Evolutionary conservation across 1,140 invertebrate genomes (phyloP).

Genomic region (Battus philenor): DNA sequence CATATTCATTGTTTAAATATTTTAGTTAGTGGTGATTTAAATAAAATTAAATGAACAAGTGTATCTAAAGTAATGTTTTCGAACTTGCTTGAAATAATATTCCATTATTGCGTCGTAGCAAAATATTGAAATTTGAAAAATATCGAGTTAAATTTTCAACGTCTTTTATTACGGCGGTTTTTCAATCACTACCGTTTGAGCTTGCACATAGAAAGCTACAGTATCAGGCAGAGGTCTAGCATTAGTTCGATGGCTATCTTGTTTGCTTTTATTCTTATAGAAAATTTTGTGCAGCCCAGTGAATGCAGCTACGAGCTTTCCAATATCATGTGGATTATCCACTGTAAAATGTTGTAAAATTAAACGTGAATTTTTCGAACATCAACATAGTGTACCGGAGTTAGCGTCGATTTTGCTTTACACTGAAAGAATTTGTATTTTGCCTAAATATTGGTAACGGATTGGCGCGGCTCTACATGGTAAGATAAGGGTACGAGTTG

Average conservation of each 20-base stretch:
- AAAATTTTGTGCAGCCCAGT: slow-evolving; percentile 73
- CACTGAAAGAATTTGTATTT: slow-evolving; percentile 58
- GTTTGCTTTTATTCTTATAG: slow-evolving; percentile 75
- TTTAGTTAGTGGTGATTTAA: no score
- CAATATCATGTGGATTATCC: slow-evolving; percentile 73
- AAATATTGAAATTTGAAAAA: no score
- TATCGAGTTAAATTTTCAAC: no score
- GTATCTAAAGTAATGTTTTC: no score
- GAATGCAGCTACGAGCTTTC: slow-evolving; percentile 69
- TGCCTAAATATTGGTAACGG: slow-evolving; percentile 73
- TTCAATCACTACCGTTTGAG: slow-evolving; percentile 5
- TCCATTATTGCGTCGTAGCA: no score
- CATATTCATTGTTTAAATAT: no score
- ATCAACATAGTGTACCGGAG: slow-evolving; percentile 26
- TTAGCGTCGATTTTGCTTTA: slow-evolving; percentile 42
- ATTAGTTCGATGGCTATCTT: slow-evolving; percentile 63
- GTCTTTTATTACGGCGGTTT: slow-evolving; percentile 8
- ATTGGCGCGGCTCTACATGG: slow-evolving; percentile 61
- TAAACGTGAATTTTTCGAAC: slow-evolving; percentile 30
- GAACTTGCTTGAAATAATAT: no score
- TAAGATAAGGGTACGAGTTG: slow-evolving; percentile 60
- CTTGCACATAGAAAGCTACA: slow-evolving; percentile 8
- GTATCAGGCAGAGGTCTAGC: slow-evolving; percentile 8
- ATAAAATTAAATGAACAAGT: no score
- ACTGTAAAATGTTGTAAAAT: slow-evolving; percentile 64